These are phyloP conservation scores for Hipparchia semele DNA, from an alignment of 2,888 invertebrate species.

Conservation along the genomic window DNA sequence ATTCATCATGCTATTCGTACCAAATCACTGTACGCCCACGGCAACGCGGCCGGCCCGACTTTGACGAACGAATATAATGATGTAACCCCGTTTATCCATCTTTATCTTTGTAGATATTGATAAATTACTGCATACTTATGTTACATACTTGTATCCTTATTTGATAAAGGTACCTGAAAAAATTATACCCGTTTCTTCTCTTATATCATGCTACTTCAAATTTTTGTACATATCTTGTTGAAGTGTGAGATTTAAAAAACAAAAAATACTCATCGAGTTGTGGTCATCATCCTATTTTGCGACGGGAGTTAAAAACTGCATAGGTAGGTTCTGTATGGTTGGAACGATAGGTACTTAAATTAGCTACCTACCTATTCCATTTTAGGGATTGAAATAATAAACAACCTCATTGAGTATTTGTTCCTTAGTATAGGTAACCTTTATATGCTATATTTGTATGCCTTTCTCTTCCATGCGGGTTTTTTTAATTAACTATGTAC, in stretches of 20 bases:
- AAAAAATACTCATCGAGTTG: too few relatives aligned
- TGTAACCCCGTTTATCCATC: background rate
- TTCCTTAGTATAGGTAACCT: background rate
- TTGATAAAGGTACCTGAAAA: too few relatives aligned
- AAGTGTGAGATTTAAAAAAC: too few relatives aligned
- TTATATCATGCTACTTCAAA: background rate
- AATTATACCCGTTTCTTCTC: too few relatives aligned
- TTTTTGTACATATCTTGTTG: too few relatives aligned
- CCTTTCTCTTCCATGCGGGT: background rate
- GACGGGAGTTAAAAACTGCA: too few relatives aligned
- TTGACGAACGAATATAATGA: background rate
- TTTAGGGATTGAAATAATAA: background rate
- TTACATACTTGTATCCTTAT: background rate
- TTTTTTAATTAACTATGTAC: background rate
- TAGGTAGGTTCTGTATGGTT: too few relatives aligned
- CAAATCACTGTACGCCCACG: slow-evolving; percentile 8
- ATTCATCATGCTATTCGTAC: slow-evolving; percentile 1
- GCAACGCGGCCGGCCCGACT: background rate
- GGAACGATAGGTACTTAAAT: too few relatives aligned
- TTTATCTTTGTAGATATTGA: background rate
- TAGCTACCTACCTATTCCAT: background rate
- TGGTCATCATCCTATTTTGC: too few relatives aligned
- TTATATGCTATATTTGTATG: background rate
- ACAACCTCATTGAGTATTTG: too few relatives aligned
- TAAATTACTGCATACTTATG: background rate